phyloP scores from a whole-genome alignment of 2,888 invertebrate genomes.

The Apamea epomidion region DNA sequence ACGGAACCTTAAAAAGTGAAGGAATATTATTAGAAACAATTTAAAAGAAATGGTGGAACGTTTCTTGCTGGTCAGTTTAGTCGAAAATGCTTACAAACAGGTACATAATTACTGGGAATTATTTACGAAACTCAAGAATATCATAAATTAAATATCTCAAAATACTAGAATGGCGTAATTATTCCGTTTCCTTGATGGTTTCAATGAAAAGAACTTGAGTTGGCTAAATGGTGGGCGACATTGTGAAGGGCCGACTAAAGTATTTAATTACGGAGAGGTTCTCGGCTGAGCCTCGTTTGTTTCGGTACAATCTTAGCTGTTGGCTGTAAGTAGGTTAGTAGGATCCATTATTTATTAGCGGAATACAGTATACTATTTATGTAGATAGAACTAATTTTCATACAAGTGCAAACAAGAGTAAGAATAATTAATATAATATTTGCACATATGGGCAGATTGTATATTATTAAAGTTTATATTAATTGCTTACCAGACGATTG shows the following conservation, averaged over 20 bases:
- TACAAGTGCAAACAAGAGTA: not conserved
- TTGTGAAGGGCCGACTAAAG: conserved; percentile 77
- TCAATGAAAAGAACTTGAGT: conserved; percentile 70
- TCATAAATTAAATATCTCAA: conserved; percentile 29
- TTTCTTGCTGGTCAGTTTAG: conserved; percentile 20
- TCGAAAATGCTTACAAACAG: conserved; percentile 1
- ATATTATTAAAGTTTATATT: not conserved
- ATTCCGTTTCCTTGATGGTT: conserved; percentile 69
- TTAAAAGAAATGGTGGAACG: not conserved
- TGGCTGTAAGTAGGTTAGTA: conserved; percentile 58
- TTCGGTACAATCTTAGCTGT: conserved; percentile 67
- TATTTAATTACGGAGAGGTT: conserved; percentile 82
- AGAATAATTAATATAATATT: not conserved
- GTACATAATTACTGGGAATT: conserved; percentile 7
- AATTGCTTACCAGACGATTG: not conserved
- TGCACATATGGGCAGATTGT: not conserved
- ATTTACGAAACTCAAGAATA: conserved; percentile 9
- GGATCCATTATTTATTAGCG: conserved; percentile 59
- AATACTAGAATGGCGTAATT: conserved; percentile 66
- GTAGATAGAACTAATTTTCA: not conserved
- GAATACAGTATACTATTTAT: conserved; percentile 29
- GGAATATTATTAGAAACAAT: not conserved
- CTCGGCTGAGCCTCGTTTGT: conserved; percentile 72
- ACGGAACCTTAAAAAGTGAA: not conserved
- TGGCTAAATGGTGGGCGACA: conserved; percentile 71